A percentile compares a stretch with the other conserved stretches of the same genome.
phyloP scores from a whole-genome alignment of 2,888 invertebrate species.

The Eilema caniola region DNA sequence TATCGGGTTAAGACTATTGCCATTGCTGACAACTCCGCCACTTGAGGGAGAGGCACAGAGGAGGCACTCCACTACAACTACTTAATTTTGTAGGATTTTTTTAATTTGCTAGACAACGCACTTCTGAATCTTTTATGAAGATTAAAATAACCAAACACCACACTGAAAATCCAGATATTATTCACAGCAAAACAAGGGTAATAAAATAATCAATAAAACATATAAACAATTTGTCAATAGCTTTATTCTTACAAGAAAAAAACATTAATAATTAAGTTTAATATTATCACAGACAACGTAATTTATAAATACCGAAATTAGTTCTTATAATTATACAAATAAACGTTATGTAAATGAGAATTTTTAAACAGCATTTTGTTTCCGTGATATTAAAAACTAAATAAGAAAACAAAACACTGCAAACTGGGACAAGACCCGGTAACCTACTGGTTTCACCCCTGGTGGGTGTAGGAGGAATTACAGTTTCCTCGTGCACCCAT shows the following conservation, averaged over 20 bases:
- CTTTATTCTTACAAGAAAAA: slow-evolving; percentile 58
- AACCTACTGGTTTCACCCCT: neutral
- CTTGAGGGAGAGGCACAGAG: no score
- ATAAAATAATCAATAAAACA: slow-evolving; percentile 63
- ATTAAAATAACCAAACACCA: slow-evolving; percentile 26
- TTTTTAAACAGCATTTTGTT: neutral
- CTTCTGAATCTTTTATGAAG: no score
- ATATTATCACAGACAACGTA: slow-evolving; percentile 81
- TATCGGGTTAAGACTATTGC: no score
- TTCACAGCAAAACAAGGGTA: slow-evolving; percentile 57
- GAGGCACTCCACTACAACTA: no score
- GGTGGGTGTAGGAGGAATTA: neutral
- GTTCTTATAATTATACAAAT: slow-evolving; percentile 45
- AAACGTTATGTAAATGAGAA: slow-evolving; percentile 21
- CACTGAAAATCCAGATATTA: slow-evolving; percentile 20
- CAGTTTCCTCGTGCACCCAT: neutral
- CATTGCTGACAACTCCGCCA: no score
- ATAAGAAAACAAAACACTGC: slow-evolving; percentile 6
- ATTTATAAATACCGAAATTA: slow-evolving; percentile 62
- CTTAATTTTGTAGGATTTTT: no score
- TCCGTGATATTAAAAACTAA: neutral
- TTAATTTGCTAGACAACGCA: no score
- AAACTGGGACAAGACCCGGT: neutral
- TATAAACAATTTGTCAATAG: slow-evolving; percentile 56
- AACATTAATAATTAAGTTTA: slow-evolving; percentile 58